Evolutionary conservation across 2,888 invertebrate species (phyloP), one percentile per base, ranked within the genome.

Genomic region (Elysia crispata): DNA sequence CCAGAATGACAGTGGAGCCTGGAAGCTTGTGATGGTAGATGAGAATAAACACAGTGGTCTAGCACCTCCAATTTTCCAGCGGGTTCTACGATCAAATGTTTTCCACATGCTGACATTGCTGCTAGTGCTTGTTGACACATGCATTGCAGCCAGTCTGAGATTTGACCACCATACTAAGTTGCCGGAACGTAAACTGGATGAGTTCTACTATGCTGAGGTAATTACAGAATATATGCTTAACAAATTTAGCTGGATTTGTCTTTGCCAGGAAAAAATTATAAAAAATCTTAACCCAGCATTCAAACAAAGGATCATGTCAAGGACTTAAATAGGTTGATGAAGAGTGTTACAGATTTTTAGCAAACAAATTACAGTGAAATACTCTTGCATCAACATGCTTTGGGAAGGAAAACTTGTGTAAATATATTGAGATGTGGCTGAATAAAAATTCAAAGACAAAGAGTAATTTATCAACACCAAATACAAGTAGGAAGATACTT

Each of bases 1-100:
- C 77, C 96, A 96, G 79, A 97, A 97, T 13, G 98, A 98, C 88
- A 98, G 98, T 88, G 95, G 95, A 85, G 97, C 97, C 0, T 99
- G 99, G 99, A 96, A 96, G 91, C 93, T 99, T 86, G 96, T 99
- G 20, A 97, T 98, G 54, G 95, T 99, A 83, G 98, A 99, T 92
- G 98, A 98, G 91, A 98, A 98, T 91, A 98, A 98, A 92, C 97
- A 97, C 89, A 96, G 96, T 81, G 91, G 93, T 82, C 83, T 90
- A 81, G 92, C 91, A 41, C 92, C 90, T 13, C 90, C 90, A 18
- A 86, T 90, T 69, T 89, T 91, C 82, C 90, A 91, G 84, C 85
- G 86, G 31, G 86, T 91, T 86, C 93, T 98, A 50, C 95, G 97
- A 72, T 97, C 97, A 0, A 97, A 98, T 0, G 96, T 96, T 86